Evolutionary conservation across 2,113 vertebrate genomes (phyloP), one percentile per base, ranked within the genome.

Genomic region (Hippotragus niger): DNA sequence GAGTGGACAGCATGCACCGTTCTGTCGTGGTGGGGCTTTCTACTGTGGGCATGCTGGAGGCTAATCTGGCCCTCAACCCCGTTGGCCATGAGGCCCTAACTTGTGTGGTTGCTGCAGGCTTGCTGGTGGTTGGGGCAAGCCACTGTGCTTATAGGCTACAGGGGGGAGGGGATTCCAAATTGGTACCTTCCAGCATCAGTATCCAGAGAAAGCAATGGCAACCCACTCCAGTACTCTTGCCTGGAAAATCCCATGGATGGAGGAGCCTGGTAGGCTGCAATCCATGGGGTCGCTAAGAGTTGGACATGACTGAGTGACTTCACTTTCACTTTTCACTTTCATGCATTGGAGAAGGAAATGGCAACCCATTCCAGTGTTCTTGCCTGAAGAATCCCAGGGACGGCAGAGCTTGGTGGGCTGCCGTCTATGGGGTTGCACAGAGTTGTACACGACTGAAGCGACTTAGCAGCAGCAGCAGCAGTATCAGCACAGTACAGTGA

Each of bases 361-460:
- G 60, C 60, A 31, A 15, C 13, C 13, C 60, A 62, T 0, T 62
- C 60, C 13, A 62, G 13, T 31, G 60, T 15, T 62, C 60, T 62
- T 62, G 58, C 58, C 29, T 62, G 58, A 29, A 31, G 58, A 62
- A 62, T 62, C 29, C 29, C 29, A 62, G 60, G 60, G 29, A 31
- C 0, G 0, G 60, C 6, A 3, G 60, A 62, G 29, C 6, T 15
- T 62, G 29, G 13, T 62, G 29, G 29, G 13, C 60, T 62, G 60
- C 13, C 0, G 1, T 62, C 60, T 62, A 7, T 62, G 13, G 60
- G 60, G 29, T 15, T 1, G 13, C 29, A 15, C 29, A 7, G 58
- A 31, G 29, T 62, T 1, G 1, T 3, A 60, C 29, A 62, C 0
- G 0, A 31, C 60, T 62, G 60, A 62, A 62, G 60, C 0, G 0